Evolutionary conservation across 2,797 vertebrate species (phyloP).

Genomic region (Oceanodroma leucorhoa): DNA sequence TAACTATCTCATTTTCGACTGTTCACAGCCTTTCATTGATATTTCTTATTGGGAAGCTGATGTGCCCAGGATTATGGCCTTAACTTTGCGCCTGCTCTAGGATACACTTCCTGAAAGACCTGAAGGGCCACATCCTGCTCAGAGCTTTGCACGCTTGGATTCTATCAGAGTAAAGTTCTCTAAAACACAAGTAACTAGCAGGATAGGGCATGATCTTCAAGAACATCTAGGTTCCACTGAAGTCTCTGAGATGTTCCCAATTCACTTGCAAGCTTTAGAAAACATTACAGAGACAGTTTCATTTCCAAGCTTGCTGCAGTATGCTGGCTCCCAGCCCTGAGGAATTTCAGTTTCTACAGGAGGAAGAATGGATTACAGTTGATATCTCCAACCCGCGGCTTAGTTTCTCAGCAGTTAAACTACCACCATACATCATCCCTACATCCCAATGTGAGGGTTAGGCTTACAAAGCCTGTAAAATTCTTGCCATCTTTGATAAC

Average conservation of each 20-base stretch:
- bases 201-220: neutral
- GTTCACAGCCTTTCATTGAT: neutral
- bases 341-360: neutral
- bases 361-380: neutral
- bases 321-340: neutral
- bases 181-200: neutral
- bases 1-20: neutral
- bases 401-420: neutral
- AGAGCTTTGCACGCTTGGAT: neutral
- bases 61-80: neutral
- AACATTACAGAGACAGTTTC: neutral
- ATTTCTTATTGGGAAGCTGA: neutral
- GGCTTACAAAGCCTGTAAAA: neutral
- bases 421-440: neutral
- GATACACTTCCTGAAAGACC: neutral
- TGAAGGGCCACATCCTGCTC: neutral
- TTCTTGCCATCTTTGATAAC: neutral
- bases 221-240: neutral
- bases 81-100: neutral
- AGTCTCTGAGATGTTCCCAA: neutral
- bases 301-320: neutral
- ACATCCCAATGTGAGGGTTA: neutral
- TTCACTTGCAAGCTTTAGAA: neutral
- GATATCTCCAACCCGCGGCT: neutral
- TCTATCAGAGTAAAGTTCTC: neutral